Evolutionary conservation across 2,797 vertebrate genomes (phyloP).

Genomic region (Uromys caudimaculatus): DNA sequence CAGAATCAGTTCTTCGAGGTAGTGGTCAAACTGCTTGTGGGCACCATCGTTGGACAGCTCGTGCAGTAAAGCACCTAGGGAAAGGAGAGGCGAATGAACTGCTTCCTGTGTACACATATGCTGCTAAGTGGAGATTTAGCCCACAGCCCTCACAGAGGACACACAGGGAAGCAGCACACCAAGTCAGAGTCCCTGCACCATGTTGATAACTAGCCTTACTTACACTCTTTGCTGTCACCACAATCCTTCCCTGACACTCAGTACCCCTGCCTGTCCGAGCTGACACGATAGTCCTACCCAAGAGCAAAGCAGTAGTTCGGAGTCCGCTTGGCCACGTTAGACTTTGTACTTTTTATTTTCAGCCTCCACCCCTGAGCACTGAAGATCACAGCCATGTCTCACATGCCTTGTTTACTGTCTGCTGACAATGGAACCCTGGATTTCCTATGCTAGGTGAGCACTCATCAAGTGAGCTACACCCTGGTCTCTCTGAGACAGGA

Average conservation of each 20-base stretch:
- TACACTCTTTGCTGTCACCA: background rate
- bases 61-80: constrained; percentile 89
- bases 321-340: background rate
- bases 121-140: background rate
- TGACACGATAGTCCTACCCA: background rate
- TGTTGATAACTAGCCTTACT: background rate
- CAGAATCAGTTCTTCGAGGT: constrained; percentile 90
- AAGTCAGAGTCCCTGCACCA: background rate
- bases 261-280: background rate
- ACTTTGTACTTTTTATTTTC: background rate
- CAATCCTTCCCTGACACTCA: background rate
- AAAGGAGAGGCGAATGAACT: background rate
- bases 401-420: background rate
- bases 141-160: background rate
- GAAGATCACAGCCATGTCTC: background rate
- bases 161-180: background rate
- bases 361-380: background rate
- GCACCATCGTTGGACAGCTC: constrained; percentile 92
- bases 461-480: background rate
- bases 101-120: rapidly evolving
- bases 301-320: background rate
- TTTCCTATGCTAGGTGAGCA: background rate
- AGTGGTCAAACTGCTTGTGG: constrained; percentile 90
- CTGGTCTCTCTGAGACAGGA: background rate
- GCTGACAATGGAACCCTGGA: background rate